Conservation (phyloP, 2,888 invertebrate genomes). For the Cephonodes hylas region DNA sequence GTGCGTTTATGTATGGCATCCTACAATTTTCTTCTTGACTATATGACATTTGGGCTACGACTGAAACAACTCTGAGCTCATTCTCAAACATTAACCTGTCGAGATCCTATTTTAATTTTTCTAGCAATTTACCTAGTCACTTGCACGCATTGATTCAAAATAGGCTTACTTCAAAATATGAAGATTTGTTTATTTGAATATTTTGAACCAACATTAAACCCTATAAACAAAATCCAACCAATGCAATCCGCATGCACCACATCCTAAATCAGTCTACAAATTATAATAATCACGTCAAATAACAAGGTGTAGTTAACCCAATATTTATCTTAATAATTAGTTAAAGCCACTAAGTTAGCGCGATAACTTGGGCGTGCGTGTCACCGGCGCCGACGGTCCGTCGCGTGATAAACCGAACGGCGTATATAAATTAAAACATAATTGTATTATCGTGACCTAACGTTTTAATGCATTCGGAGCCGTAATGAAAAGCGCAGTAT, state of each 20-base stretch:
- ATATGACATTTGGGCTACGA: too few relatives aligned
- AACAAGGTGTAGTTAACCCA: conserved; percentile 72
- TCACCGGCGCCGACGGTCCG: conserved; percentile 46
- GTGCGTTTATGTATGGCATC: too few relatives aligned
- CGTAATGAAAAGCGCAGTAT: conserved; percentile 43
- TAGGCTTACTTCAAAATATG: too few relatives aligned
- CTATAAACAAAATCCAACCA: conserved; percentile 21
- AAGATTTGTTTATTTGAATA: too few relatives aligned
- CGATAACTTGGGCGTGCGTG: conserved; percentile 69
- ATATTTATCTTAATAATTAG: conserved; percentile 81
- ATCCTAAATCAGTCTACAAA: conserved; percentile 45
- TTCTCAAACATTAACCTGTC: too few relatives aligned
- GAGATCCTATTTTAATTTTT: too few relatives aligned
- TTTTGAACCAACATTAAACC: neutral
- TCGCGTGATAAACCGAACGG: conserved; percentile 67
- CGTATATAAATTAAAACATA: conserved; percentile 80
- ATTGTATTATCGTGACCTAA: conserved; percentile 80
- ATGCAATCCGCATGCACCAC: conserved; percentile 26
- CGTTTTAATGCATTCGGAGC: conserved; percentile 42
- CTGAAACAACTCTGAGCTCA: too few relatives aligned
- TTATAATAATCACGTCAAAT: conserved; percentile 56
- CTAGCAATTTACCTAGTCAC: too few relatives aligned
- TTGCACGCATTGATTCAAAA: too few relatives aligned
- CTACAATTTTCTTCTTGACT: too few relatives aligned
- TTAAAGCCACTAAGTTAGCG: conserved; percentile 66